These are phyloP conservation scores for Caerostris extrusa DNA, from an alignment of 1,140 invertebrate species.

Conservation along the genomic window DNA sequence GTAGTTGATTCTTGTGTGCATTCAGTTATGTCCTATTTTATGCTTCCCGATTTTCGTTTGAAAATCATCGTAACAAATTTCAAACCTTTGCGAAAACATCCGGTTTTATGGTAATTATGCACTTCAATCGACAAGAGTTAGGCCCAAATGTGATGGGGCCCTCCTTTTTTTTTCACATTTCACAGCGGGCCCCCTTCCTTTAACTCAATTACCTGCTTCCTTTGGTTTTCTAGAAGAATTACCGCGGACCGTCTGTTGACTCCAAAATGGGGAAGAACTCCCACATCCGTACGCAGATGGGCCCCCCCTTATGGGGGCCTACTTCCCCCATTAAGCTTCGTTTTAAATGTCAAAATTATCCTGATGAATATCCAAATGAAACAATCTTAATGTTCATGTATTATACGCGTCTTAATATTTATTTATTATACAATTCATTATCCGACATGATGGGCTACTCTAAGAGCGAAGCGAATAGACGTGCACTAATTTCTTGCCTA, in stretches of 20 bases:
- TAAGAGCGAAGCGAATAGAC: too few relatives aligned
- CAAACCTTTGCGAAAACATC: not conserved
- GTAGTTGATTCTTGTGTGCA: too few relatives aligned
- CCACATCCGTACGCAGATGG: slow-evolving; percentile 4
- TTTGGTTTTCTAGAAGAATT: not conserved
- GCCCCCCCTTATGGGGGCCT: not conserved
- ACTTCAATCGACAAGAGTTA: not conserved
- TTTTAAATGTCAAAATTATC: too few relatives aligned
- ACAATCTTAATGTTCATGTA: too few relatives aligned
- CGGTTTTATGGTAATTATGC: not conserved
- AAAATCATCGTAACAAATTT: not conserved
- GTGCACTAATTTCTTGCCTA: too few relatives aligned
- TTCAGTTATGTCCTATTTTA: too few relatives aligned
- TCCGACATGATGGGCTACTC: too few relatives aligned
- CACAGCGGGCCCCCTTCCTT: not conserved
- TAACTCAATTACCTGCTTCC: not conserved
- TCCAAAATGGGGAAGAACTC: slow-evolving; percentile 4
- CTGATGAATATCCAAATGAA: too few relatives aligned
- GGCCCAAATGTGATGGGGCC: not conserved
- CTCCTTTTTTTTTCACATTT: not conserved
- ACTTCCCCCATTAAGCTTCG: too few relatives aligned
- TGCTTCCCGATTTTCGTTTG: not conserved
- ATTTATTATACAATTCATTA: too few relatives aligned
- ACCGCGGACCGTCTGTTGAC: not conserved
- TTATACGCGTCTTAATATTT: too few relatives aligned